Conservation (phyloP, 2,888 invertebrate genomes). For the Mystacides longicornis region DNA sequence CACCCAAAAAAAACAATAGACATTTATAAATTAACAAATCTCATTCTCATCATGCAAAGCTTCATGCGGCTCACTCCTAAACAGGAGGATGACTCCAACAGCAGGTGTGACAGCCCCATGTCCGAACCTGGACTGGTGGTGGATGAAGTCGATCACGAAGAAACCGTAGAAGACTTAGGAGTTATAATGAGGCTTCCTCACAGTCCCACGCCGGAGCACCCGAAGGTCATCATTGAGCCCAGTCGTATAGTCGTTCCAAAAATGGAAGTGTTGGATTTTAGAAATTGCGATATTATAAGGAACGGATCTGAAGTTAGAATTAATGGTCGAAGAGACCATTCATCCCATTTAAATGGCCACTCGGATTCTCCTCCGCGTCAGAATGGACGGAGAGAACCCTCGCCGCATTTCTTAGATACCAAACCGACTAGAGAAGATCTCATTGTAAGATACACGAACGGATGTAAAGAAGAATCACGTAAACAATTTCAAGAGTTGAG, state of each 20-base stretch:
- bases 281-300: slow-evolving; percentile 18
- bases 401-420: slow-evolving; percentile 3
- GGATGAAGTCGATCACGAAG: slow-evolving; percentile 22
- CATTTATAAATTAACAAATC: background rate
- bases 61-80: slow-evolving; percentile 19
- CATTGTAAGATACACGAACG: slow-evolving; percentile 21
- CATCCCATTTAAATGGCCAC: slow-evolving; percentile 6
- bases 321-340: slow-evolving; percentile 4
- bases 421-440: slow-evolving; percentile 12
- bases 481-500: slow-evolving; percentile 27
- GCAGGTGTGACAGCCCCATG: slow-evolving; percentile 8
- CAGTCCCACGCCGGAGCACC: slow-evolving; percentile 15
- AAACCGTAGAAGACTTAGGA: slow-evolving; percentile 19
- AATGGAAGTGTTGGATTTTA: slow-evolving; percentile 14
- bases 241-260: slow-evolving; percentile 14
- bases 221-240: slow-evolving; percentile 24
- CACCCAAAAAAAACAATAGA: background rate
- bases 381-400: background rate
- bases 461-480: slow-evolving; percentile 12
- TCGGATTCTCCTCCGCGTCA: background rate
- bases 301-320: slow-evolving; percentile 10
- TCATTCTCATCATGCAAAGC: slow-evolving; percentile 16
- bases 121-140: slow-evolving; percentile 13
- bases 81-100: slow-evolving; percentile 16
- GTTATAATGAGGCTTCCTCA: slow-evolving; percentile 5